Evolutionary conservation across 2,113 vertebrate genomes (phyloP).

Genomic region (Mionectes macconnelli): DNA sequence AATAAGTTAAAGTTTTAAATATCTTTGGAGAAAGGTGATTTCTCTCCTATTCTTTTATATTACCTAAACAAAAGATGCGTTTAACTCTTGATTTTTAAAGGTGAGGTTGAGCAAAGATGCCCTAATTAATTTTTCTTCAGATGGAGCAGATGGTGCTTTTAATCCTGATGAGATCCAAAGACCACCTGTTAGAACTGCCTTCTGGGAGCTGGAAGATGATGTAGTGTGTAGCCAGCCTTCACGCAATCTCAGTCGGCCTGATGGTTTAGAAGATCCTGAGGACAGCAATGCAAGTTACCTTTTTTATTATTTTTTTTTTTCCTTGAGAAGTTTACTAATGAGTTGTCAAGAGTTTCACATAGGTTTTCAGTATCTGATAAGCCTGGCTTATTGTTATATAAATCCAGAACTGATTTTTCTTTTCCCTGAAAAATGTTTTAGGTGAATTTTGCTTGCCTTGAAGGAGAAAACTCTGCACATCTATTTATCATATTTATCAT

Average conservation of each 20-base stretch:
- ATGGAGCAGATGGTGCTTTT: conserved; percentile 90
- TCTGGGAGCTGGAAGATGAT: conserved; percentile 87
- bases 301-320: background rate
- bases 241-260: conserved; percentile 90
- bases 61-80: background rate
- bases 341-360: background rate
- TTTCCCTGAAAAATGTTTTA: background rate
- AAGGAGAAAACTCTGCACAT: background rate
- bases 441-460: background rate
- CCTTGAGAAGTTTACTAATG: background rate
- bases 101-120: background rate
- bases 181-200: conserved; percentile 84
- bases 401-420: background rate
- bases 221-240: conserved; percentile 96
- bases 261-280: conserved; percentile 91
- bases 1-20: background rate
- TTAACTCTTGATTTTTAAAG: background rate
- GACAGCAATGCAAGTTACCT: conserved; percentile 74
- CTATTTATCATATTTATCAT: background rate
- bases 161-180: conserved; percentile 91
- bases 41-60: background rate
- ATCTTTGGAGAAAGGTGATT: background rate
- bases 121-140: conserved; percentile 67
- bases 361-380: background rate
- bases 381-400: background rate